Evolutionary conservation across 2,888 invertebrate genomes (phyloP).

Genomic region (Drosophila nr. perissopoda): DNA sequence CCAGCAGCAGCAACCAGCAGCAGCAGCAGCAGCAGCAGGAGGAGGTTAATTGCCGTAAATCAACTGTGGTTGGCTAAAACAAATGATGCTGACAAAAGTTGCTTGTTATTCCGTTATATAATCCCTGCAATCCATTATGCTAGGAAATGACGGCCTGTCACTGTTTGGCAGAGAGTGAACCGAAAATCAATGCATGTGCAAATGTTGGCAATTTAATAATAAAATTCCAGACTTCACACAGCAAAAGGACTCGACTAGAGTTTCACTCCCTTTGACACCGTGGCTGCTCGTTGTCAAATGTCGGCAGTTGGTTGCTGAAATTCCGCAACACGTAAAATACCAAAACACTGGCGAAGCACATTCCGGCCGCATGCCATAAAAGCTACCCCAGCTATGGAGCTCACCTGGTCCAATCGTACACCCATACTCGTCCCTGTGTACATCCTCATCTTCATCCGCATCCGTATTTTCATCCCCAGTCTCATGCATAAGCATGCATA

Average conservation of each 20-base stretch:
- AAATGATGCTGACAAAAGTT: constrained; percentile 50
- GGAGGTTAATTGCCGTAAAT: constrained; percentile 32
- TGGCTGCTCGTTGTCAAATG: constrained; percentile 51
- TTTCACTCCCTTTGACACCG: constrained; percentile 46
- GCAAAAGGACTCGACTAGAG: constrained; percentile 24
- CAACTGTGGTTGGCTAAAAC: constrained; percentile 34
- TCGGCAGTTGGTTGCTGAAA: constrained; percentile 59
- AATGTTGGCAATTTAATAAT: constrained; percentile 69
- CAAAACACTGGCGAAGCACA: constrained; percentile 40
- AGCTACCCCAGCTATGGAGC: constrained; percentile 2
- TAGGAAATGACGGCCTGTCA: constrained; percentile 40
- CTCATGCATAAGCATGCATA: constrained; percentile 12
- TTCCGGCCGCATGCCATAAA: constrained; percentile 60
- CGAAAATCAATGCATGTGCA: constrained; percentile 51
- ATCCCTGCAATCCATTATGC: constrained; percentile 31
- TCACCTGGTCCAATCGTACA: constrained; percentile 26
- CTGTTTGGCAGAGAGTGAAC: background rate
- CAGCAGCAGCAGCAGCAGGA: background rate
- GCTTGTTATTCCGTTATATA: constrained; percentile 50
- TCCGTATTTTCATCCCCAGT: background rate
- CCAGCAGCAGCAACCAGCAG: background rate
- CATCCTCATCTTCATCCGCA: background rate
- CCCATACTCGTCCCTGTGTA: constrained; percentile 10
- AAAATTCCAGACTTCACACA: constrained; percentile 56
- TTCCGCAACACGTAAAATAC: constrained; percentile 74